Percentiles rank a stretch among this genome's conserved stretches.
These are phyloP conservation scores for Whitmania pigra DNA, from an alignment of 1,140 invertebrate species.

Conservation along the genomic window DNA sequence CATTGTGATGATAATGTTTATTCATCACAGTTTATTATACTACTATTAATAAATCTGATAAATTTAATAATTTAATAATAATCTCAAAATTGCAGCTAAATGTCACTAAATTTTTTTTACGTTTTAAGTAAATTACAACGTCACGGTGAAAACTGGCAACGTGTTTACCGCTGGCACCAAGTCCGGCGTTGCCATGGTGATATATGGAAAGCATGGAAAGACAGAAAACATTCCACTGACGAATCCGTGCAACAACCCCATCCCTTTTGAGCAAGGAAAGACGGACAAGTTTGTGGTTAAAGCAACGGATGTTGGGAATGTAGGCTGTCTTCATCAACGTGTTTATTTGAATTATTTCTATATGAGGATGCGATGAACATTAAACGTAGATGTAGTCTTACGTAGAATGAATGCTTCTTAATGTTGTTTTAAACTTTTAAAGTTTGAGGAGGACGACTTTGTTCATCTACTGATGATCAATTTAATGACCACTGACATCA, in stretches of 20 bases:
- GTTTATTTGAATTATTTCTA: too few species aligned
- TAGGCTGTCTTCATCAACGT: neutral
- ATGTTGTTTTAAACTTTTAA: too few species aligned
- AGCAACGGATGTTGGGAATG: neutral
- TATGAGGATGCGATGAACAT: too few species aligned
- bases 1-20: too few species aligned
- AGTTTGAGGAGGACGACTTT: neutral
- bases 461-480: neutral
- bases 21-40: too few species aligned
- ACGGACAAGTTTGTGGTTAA: neutral
- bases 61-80: too few species aligned
- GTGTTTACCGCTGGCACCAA: neutral
- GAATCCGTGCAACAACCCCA: neutral
- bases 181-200: neutral
- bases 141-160: slow-evolving; percentile 1
- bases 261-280: neutral
- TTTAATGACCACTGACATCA: neutral
- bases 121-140: neutral
- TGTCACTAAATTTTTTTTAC: too few species aligned
- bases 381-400: too few species aligned
- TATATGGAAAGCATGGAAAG: slow-evolving; percentile 3
- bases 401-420: too few species aligned
- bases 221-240: neutral
- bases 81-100: too few species aligned
- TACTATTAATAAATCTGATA: too few species aligned